Evolutionary conservation across 2,113 vertebrate genomes (phyloP), one percentile per base, ranked within the genome.

Genomic region (Psettodes erumei): DNA sequence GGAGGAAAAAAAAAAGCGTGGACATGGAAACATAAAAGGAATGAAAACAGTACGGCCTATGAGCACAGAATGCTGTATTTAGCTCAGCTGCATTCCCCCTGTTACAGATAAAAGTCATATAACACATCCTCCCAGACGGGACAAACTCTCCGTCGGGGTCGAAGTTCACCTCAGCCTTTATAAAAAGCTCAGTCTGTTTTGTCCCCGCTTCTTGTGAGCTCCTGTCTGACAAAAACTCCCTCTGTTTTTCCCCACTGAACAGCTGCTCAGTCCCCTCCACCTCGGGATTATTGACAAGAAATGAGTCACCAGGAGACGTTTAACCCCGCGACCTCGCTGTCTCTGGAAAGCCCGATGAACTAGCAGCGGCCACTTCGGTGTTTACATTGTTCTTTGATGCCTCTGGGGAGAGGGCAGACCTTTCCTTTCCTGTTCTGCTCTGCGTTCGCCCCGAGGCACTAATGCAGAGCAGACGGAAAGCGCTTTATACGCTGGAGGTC

Each of bases 361-460:
- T 32, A 66, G 47, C 50, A 8, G 55, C 23, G 47, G 67, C 32
- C 60, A 75, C 47, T 56, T 85, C 47, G 23, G 53, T 77, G 83
- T 90, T 89, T 83, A 88, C 73, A 70, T 68, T 85, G 37, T 76
- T 89, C 27, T 58, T 61, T 18, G 63, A 70, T 55, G 60, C 51
- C 63, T 65, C 40, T 0, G 58, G 59, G 62, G 65, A 12, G 19
- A 58, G 43, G 35, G 15, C 25, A 55, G 75, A 77, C 51, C 68
- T 82, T 58, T 30, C 28, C 30, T 18, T 42, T 56, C 27, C 61
- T 45, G 11, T 55, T n/a, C 48, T n/a, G 28, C 37, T 70, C 56
- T 54, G 53, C 48, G 45, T 71, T 50, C 19, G 56, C 35, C 30
- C 35, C 37, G 30, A 50, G 27, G 27, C 15, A 15, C 21, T 25